Percentiles rank a stretch among this genome's conserved stretches.
Evolutionary conservation across 2,113 vertebrate genomes (phyloP).

Genomic region (Recurvirostra avosetta): DNA sequence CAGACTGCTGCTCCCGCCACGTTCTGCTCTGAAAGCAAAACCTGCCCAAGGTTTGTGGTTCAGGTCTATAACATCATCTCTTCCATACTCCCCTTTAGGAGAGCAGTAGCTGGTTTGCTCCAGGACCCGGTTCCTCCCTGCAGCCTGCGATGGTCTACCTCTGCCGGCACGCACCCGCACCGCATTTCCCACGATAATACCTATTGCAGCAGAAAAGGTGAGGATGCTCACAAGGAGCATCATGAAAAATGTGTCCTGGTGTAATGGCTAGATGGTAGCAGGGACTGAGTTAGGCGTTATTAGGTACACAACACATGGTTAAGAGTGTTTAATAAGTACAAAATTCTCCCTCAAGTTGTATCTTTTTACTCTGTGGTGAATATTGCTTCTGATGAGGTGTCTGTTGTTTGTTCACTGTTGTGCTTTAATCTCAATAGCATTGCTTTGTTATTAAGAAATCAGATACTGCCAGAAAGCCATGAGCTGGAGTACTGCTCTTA

Average conservation of each 20-base stretch:
- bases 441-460: background rate
- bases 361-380: background rate
- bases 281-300: background rate
- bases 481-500: background rate
- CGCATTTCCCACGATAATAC: rapidly evolving
- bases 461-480: background rate
- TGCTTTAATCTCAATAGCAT: background rate
- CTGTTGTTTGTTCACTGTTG: rapidly evolving
- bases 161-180: rapidly evolving
- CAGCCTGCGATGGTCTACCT: background rate
- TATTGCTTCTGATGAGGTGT: background rate
- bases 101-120: background rate
- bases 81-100: background rate
- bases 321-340: background rate
- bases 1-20: background rate
- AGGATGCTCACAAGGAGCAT: no score
- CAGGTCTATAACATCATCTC: background rate
- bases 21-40: background rate
- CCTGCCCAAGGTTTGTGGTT: background rate
- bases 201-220: background rate
- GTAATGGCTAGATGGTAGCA: background rate
- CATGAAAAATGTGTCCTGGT: background rate
- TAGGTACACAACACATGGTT: rapidly evolving
- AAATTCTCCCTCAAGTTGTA: background rate
- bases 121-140: background rate